Evolutionary conservation across 2,113 vertebrate genomes (phyloP).

Genomic region (Paraplagusia blochii): DNA sequence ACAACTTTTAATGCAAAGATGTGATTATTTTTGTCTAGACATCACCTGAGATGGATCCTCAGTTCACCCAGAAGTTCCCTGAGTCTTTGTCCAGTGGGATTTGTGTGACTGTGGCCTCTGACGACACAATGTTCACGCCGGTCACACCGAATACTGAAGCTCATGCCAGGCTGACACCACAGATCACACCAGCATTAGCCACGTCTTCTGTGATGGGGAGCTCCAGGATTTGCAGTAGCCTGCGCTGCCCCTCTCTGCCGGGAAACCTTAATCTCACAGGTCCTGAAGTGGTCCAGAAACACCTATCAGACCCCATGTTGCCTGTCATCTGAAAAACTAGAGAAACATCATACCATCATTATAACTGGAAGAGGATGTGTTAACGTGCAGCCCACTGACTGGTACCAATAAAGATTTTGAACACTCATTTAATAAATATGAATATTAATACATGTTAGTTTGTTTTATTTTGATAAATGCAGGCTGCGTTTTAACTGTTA

Average conservation of each 20-base stretch:
- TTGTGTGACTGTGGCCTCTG: conserved; percentile 61
- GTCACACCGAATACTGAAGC: conserved; percentile 68
- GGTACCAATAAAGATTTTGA: too few species aligned
- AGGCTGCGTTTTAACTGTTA: too few species aligned
- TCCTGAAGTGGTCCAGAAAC: conserved; percentile 81
- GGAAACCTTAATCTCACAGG: conserved; percentile 78
- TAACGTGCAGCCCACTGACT: too few species aligned
- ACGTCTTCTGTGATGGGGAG: conserved; percentile 55
- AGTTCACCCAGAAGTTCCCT: conserved; percentile 70
- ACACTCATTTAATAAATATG: too few species aligned
- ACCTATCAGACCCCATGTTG: conserved; percentile 85
- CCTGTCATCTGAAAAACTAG: conserved; percentile 70
- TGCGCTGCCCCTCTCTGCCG: conserved; percentile 85
- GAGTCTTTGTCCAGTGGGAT: conserved; percentile 74
- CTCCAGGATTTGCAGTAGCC: conserved; percentile 62
- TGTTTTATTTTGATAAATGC: too few species aligned
- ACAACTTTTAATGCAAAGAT: too few species aligned
- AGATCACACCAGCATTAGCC: conserved; percentile 26
- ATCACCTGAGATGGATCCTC: conserved; percentile 65
- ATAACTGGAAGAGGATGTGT: too few species aligned
- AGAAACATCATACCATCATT: too few species aligned
- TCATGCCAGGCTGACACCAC: conserved; percentile 25
- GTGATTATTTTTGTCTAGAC: conserved; percentile 37
- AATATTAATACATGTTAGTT: too few species aligned
- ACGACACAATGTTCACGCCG: conserved; percentile 65